Evolutionary conservation across 2,797 vertebrate genomes (phyloP).

Genomic region (Miichthys miiuy): DNA sequence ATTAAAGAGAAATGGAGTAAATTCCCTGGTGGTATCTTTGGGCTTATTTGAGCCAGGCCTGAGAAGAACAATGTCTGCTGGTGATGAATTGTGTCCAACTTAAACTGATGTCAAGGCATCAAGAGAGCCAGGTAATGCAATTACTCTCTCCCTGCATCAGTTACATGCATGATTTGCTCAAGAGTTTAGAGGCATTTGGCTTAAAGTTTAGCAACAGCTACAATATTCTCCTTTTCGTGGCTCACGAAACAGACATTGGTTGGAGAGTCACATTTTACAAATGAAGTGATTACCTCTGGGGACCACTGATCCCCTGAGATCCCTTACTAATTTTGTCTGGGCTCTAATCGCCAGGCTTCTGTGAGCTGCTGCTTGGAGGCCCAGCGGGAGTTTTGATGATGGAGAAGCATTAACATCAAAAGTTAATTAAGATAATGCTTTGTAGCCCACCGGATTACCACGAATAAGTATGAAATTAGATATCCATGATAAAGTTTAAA

Average conservation of each 20-base stretch:
- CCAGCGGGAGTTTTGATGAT: conserved; percentile 40
- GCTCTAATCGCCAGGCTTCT: conserved; percentile 29
- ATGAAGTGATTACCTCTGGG: conserved; percentile 11
- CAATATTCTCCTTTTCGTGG: neutral
- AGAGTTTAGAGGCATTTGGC: neutral
- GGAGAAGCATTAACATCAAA: conserved; percentile 52
- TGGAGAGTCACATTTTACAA: conserved; percentile 14
- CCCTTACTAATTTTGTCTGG: conserved; percentile 27
- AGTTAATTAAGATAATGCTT: conserved; percentile 68
- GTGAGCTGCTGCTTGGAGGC: conserved; percentile 26
- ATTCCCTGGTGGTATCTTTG: neutral
- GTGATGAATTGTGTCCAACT: conserved; percentile 22
- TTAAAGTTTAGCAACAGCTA: neutral
- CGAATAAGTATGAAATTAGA: conserved; percentile 47
- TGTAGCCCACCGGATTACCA: conserved; percentile 32
- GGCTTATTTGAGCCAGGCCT: conserved; percentile 15
- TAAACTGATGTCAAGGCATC: neutral
- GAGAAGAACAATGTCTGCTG: conserved; percentile 19
- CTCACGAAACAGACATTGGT: neutral
- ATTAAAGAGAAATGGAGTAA: conserved; percentile 20
- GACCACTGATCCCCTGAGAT: conserved; percentile 26
- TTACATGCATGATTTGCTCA: conserved; percentile 7
- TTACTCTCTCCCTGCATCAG: neutral
- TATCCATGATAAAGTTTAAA: conserved; percentile 47
- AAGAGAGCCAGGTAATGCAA: neutral